Conservation (phyloP, 2,888 invertebrate genomes). For the Myopa testacea region DNA sequence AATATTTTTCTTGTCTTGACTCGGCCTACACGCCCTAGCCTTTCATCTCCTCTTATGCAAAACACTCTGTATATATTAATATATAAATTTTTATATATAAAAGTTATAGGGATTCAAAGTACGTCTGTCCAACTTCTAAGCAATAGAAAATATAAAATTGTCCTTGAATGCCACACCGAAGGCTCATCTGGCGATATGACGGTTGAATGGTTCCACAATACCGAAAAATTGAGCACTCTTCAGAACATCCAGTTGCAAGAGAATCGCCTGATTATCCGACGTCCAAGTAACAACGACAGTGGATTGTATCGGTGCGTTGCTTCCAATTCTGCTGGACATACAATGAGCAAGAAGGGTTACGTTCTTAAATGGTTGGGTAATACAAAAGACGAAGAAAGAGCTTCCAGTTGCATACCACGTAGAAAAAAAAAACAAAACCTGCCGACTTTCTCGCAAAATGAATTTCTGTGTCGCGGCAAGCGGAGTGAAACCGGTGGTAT, state of each 20-base stretch:
- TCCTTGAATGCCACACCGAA: constrained; percentile 58
- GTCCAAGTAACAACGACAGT: constrained; percentile 70
- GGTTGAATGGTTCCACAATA: constrained; percentile 71
- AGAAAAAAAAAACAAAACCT: constrained; percentile 59
- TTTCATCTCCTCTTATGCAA: too few species aligned
- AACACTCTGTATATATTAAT: not conserved
- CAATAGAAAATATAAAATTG: constrained; percentile 61
- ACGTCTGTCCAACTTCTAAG: constrained; percentile 62
- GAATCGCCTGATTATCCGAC: constrained; percentile 62
- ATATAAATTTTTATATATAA: constrained; percentile 1
- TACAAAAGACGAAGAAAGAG: constrained; percentile 34
- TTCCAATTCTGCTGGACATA: constrained; percentile 75
- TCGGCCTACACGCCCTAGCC: too few species aligned
- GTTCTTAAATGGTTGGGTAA: constrained; percentile 52
- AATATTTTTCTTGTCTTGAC: too few species aligned
- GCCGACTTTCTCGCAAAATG: constrained; percentile 54
- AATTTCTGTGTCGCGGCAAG: constrained; percentile 65
- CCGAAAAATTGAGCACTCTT: constrained; percentile 72
- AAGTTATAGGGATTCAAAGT: constrained; percentile 60
- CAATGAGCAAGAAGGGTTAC: constrained; percentile 64
- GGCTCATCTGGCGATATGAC: constrained; percentile 52
- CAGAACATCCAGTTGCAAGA: constrained; percentile 72
- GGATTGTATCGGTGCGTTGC: constrained; percentile 81
- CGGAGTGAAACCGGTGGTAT: constrained; percentile 57
- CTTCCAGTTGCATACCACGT: constrained; percentile 60